A percentile compares a stretch with the other conserved stretches of the same genome.
phyloP scores from a whole-genome alignment of 2,113 vertebrate genomes.

The Otus sunia region DNA sequence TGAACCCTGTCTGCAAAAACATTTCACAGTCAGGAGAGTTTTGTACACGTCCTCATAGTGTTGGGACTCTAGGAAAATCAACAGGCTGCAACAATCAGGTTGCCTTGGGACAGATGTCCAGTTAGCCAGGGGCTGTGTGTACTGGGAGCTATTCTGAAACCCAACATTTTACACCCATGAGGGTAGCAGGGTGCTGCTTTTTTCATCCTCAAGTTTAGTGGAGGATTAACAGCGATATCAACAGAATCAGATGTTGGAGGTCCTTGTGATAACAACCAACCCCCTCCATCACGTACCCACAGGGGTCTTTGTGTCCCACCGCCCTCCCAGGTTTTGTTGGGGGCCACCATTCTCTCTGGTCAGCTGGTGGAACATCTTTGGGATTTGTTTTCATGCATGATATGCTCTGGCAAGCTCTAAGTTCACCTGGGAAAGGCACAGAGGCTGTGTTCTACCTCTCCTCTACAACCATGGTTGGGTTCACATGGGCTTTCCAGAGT shows the following conservation, averaged over 20 bases:
- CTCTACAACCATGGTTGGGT: neutral
- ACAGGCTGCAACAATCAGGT: neutral
- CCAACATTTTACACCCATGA: neutral
- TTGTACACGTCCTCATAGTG: neutral
- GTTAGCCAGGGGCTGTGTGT: neutral
- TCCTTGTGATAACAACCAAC: neutral
- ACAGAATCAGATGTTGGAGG: neutral
- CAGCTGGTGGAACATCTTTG: neutral
- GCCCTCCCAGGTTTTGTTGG: neutral
- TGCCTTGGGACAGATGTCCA: neutral
- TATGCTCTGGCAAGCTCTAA: neutral
- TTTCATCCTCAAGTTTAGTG: neutral
- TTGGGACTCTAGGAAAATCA: neutral
- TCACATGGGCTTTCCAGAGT: neutral
- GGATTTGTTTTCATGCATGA: neutral
- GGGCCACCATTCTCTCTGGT: neutral
- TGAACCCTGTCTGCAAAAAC: neutral
- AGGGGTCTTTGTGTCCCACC: neutral
- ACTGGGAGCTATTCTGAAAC: neutral
- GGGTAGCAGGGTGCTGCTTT: neutral
- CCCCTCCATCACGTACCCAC: neutral
- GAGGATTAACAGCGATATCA: neutral
- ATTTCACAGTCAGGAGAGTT: neutral
- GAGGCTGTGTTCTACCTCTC: neutral
- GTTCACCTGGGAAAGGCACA: neutral